These are phyloP conservation scores for Philaenus spumarius DNA, from an alignment of 1,140 invertebrate species.

Conservation along the genomic window DNA sequence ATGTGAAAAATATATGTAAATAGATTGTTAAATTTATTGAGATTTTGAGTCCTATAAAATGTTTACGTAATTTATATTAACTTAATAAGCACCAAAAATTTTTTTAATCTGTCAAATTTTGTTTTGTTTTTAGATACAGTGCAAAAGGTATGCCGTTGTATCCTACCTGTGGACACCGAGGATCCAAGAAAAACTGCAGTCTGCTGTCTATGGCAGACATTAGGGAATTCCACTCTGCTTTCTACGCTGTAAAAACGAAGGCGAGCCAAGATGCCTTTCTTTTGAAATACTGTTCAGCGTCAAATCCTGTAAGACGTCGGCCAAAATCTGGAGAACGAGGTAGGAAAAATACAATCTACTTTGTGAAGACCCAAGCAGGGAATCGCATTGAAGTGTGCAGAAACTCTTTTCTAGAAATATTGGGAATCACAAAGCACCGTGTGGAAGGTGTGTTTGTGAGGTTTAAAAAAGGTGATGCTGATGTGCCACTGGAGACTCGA, in stretches of 20 bases:
- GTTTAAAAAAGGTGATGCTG: not conserved
- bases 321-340: slow-evolving; percentile 7
- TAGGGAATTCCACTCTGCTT: slow-evolving; percentile 1
- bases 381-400: too few relatives aligned
- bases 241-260: slow-evolving; percentile 13
- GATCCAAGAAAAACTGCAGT: too few relatives aligned
- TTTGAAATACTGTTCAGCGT: slow-evolving; percentile 2
- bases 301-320: not conserved
- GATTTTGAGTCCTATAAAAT: too few relatives aligned
- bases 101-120: not conserved
- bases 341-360: not conserved
- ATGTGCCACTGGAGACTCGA: not conserved
- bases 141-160: slow-evolving; percentile 4
- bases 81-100: too few relatives aligned
- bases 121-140: not conserved
- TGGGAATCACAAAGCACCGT: not conserved
- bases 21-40: too few relatives aligned
- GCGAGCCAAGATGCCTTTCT: slow-evolving; percentile 5
- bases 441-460: slow-evolving; percentile 1
- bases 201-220: not conserved
- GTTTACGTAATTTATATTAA: too few relatives aligned
- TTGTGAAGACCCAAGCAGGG: too few relatives aligned
- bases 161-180: not conserved
- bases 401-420: too few relatives aligned
- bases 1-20: too few relatives aligned